These are phyloP conservation scores for Agrotis segetum DNA, from an alignment of 2,888 invertebrate genomes.

Conservation along the genomic window DNA sequence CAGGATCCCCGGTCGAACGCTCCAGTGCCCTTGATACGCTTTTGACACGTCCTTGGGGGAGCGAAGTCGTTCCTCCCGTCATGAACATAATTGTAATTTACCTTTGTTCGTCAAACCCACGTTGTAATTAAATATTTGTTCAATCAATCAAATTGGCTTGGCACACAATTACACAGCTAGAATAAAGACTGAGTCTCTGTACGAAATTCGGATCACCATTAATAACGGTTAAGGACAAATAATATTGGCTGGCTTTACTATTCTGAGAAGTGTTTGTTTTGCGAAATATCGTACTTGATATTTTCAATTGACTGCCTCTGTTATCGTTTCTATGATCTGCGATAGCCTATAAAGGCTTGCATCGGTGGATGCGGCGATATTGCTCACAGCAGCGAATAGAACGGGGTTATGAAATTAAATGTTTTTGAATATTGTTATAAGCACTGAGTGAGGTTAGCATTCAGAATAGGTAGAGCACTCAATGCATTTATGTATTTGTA, in stretches of 20 bases:
- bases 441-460: neutral
- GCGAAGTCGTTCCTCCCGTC: conserved; percentile 15
- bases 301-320: conserved; percentile 8
- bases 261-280: conserved; percentile 15
- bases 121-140: conserved; percentile 33
- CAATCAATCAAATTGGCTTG: conserved; percentile 30
- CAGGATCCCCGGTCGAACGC: conserved; percentile 28
- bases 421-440: neutral
- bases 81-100: conserved; percentile 41
- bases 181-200: neutral
- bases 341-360: conserved; percentile 22
- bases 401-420: neutral
- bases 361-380: conserved; percentile 14
- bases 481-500: neutral
- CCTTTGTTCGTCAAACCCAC: conserved; percentile 30
- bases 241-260: conserved; percentile 3
- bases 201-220: neutral
- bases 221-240: conserved; percentile 5
- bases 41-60: conserved; percentile 42
- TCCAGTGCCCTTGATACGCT: conserved; percentile 28
- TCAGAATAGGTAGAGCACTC: neutral
- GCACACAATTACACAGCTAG: neutral
- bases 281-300: conserved; percentile 11
- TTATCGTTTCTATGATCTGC: conserved; percentile 26
- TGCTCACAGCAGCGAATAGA: neutral